Evolutionary conservation across 2,888 invertebrate species (phyloP).

Genomic region (Yponomeuta plumbellus): DNA sequence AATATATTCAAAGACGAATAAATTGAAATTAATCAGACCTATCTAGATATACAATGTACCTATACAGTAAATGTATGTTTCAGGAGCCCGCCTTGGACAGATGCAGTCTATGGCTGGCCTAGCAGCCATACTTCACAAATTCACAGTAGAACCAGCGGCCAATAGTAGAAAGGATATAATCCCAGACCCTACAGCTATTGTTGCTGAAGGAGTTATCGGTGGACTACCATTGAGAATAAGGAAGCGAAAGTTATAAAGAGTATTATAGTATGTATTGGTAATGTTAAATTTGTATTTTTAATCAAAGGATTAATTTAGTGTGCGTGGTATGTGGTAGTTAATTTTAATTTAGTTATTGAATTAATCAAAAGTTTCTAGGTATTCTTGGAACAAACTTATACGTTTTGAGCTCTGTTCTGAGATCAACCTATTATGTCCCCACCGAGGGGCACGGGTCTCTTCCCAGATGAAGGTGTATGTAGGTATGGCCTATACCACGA

Average conservation of each 20-base stretch:
- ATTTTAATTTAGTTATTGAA: no score
- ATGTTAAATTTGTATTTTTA: neutral
- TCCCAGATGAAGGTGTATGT: no score
- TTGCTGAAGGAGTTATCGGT: constrained; percentile 49
- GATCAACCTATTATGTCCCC: no score
- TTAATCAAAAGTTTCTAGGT: no score
- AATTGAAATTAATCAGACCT: neutral
- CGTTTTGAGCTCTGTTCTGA: no score
- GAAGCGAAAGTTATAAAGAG: constrained; percentile 26
- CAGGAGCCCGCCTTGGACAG: constrained; percentile 57
- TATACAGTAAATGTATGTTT: constrained; percentile 20
- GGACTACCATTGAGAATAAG: constrained; percentile 49
- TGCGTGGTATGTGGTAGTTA: no score
- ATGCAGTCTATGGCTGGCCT: constrained; percentile 65
- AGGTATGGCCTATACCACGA: no score
- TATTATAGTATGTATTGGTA: neutral
- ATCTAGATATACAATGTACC: neutral
- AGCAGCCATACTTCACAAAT: constrained; percentile 47
- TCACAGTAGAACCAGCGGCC: constrained; percentile 48
- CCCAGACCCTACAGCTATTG: constrained; percentile 49
- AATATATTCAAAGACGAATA: neutral
- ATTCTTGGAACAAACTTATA: no score
- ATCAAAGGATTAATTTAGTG: no score
- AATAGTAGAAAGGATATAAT: constrained; percentile 38
- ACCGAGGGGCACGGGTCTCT: no score